Evolutionary conservation across 2,797 vertebrate genomes (phyloP).

Genomic region (Chloroceryle amazona): DNA sequence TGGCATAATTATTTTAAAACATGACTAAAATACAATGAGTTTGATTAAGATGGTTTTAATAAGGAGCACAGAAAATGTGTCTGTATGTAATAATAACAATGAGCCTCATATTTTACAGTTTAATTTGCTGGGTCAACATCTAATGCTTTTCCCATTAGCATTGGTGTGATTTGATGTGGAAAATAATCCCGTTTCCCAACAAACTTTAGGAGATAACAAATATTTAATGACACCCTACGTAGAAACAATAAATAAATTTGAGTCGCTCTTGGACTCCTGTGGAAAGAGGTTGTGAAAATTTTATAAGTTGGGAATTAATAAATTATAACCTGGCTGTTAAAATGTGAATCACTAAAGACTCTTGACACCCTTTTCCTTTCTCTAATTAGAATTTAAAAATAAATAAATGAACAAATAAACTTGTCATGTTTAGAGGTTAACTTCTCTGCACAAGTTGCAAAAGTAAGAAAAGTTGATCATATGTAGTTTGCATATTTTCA

Average conservation of each 20-base stretch:
- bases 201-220: constrained; percentile 84
- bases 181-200: constrained; percentile 75
- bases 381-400: constrained; percentile 84
- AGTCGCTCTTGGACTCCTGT: constrained; percentile 81
- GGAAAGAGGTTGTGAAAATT: constrained; percentile 83
- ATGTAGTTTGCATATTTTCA: constrained; percentile 16
- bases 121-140: constrained; percentile 72
- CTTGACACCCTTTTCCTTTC: constrained; percentile 80
- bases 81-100: constrained; percentile 53
- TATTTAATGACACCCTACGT: constrained; percentile 86
- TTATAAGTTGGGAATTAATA: constrained; percentile 86
- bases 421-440: constrained; percentile 61
- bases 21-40: constrained; percentile 54
- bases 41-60: constrained; percentile 72
- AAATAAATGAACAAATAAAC: constrained; percentile 81
- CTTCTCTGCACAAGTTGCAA: constrained; percentile 21
- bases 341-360: constrained; percentile 84
- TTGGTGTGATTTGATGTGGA: constrained; percentile 68
- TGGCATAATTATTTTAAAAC: constrained; percentile 58
- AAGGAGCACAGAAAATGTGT: constrained; percentile 48
- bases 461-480: constrained; percentile 45
- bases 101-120: constrained; percentile 46
- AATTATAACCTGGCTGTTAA: constrained; percentile 87
- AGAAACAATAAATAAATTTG: constrained; percentile 87
- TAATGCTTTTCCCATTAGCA: constrained; percentile 73